Conservation (phyloP, 1,140 invertebrate species). For the Caenorhabditis brenneri region DNA sequence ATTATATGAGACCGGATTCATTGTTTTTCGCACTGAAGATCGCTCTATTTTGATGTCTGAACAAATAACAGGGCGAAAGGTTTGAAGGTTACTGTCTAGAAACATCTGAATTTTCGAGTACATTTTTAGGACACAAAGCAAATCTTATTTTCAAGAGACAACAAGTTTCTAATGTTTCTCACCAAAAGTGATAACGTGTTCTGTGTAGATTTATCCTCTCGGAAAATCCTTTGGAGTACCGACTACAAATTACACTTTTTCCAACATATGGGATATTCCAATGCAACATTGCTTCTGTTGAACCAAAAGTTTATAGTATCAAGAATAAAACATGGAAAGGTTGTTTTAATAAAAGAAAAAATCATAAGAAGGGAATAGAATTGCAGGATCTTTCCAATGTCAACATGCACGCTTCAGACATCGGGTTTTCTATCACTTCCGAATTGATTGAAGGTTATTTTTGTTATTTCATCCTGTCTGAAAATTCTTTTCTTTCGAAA, state of each 20-base stretch:
- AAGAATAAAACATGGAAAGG: constrained; percentile 28
- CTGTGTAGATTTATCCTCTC: background rate
- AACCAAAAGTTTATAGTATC: constrained; percentile 7
- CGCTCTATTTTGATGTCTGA: constrained; percentile 24
- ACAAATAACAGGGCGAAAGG: constrained; percentile 21
- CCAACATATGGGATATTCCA: constrained; percentile 18
- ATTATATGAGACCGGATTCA: constrained; percentile 43
- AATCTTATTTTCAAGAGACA: constrained; percentile 27
- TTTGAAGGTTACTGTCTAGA: background rate
- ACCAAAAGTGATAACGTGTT: constrained; percentile 24
- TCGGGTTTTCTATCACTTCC: constrained; percentile 21
- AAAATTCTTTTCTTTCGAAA: background rate
- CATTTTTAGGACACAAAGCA: constrained; percentile 28
- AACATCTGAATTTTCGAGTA: background rate
- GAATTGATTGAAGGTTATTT: constrained; percentile 33
- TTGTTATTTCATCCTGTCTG: background rate
- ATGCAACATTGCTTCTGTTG: background rate
- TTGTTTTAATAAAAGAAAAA: background rate
- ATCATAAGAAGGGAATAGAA: background rate
- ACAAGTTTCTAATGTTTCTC: constrained; percentile 32
- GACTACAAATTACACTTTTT: constrained; percentile 30
- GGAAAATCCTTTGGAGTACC: constrained; percentile 5
- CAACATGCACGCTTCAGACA: constrained; percentile 39
- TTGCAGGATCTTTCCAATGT: constrained; percentile 29
- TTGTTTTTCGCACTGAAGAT: constrained; percentile 40